Conservation (phyloP, 2,113 vertebrate species). For the Sinocyclocheilus grahami region DNA sequence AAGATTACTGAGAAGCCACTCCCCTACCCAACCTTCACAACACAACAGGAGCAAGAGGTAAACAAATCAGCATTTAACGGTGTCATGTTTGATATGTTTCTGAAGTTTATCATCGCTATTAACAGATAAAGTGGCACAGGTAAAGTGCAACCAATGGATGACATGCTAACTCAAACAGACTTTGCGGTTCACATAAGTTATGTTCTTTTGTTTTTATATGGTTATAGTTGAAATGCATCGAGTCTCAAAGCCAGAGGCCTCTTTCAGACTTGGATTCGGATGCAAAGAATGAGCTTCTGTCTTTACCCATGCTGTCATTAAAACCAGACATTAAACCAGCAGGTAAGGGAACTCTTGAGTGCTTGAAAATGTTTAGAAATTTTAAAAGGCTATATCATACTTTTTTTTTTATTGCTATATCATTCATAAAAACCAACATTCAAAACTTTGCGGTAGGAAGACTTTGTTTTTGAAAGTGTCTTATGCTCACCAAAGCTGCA, state of each 20-base stretch:
- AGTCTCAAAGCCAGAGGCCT: conserved; percentile 54
- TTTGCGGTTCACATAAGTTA: not conserved
- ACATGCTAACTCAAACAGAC: not conserved
- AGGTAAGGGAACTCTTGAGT: conserved; percentile 62
- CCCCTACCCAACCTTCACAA: conserved; percentile 33
- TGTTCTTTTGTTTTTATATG: not conserved
- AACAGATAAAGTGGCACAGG: not conserved
- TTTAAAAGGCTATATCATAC: not conserved
- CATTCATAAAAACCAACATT: too few relatives aligned
- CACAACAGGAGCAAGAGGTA: conserved; percentile 63
- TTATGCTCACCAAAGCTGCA: too few relatives aligned
- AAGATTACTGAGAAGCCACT: conserved; percentile 65
- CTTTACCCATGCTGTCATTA: conserved; percentile 54
- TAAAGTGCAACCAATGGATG: not conserved
- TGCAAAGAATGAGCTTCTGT: conserved; percentile 53
- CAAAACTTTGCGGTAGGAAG: too few relatives aligned
- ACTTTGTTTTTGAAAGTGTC: too few relatives aligned
- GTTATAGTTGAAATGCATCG: conserved; percentile 60
- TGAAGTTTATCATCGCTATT: not conserved
- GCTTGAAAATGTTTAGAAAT: not conserved
- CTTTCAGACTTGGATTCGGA: conserved; percentile 43
- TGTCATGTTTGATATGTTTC: not conserved
- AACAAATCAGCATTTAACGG: not conserved
- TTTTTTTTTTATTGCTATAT: too few relatives aligned
- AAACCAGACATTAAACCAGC: conserved; percentile 59